Evolutionary conservation across 2,888 invertebrate species (phyloP).

Genomic region (Cerastis rubricosa): DNA sequence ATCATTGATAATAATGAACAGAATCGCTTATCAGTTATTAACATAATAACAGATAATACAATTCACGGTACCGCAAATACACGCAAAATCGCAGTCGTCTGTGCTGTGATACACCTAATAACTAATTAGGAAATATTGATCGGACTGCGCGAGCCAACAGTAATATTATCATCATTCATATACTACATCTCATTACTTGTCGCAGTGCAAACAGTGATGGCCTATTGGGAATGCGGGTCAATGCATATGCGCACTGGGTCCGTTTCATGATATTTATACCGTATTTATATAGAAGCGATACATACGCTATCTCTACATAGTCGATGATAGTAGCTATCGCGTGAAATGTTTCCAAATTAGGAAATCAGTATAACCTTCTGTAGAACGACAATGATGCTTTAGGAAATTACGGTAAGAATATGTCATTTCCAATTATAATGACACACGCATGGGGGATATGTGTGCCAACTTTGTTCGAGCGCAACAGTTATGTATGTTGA

Average conservation of each 20-base stretch:
- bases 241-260: constrained; percentile 80
- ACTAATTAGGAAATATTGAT: constrained; percentile 85
- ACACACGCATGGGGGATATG: constrained; percentile 20
- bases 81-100: constrained; percentile 51
- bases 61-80: constrained; percentile 55
- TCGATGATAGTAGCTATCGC: constrained; percentile 29
- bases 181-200: constrained; percentile 84
- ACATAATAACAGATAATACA: constrained; percentile 60
- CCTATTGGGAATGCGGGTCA: constrained; percentile 88
- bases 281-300: constrained; percentile 42
- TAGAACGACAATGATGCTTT: constrained; percentile 1
- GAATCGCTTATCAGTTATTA: constrained; percentile 62
- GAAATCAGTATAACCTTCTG: constrained; percentile 15
- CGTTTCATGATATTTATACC: constrained; percentile 62
- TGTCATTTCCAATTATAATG: constrained; percentile 29
- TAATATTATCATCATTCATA: constrained; percentile 73
- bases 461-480: constrained; percentile 45
- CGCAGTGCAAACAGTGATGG: constrained; percentile 84
- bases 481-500: constrained; percentile 48
- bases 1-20: constrained; percentile 67
- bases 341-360: constrained; percentile 24
- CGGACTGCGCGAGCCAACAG: constrained; percentile 72
- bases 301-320: constrained; percentile 24
- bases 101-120: constrained; percentile 66
- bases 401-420: constrained; percentile 25